phyloP scores from a whole-genome alignment of 2,113 vertebrate genomes.

The Charadrius vociferus region DNA sequence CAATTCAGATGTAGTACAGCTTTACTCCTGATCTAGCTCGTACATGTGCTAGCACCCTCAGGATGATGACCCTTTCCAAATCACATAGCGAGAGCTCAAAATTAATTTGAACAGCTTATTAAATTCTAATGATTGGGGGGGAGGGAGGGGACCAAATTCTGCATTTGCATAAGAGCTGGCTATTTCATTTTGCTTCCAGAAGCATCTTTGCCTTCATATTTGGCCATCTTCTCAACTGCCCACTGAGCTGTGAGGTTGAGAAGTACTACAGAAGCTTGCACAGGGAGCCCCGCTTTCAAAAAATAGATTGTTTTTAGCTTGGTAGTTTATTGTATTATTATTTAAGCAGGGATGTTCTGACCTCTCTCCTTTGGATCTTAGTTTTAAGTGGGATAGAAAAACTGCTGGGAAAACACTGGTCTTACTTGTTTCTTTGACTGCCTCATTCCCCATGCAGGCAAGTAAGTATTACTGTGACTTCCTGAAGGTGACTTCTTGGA shows the following conservation, averaged over 20 bases:
- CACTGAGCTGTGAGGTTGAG: not conserved
- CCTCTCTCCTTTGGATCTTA: not conserved
- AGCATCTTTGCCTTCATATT: accelerated
- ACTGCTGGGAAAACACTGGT: not conserved
- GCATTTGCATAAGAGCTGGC: not conserved
- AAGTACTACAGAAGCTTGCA: not conserved
- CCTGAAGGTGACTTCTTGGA: not conserved
- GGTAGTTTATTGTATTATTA: not conserved
- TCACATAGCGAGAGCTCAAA: not conserved
- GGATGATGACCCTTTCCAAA: not conserved
- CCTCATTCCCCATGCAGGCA: not conserved
- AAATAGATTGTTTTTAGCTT: not conserved
- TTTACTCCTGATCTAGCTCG: not conserved
- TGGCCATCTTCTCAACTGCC: not conserved
- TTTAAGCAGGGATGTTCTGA: not conserved
- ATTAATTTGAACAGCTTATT: not conserved
- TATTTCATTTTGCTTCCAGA: not conserved
- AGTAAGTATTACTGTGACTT: not conserved
- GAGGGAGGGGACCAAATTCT: not conserved
- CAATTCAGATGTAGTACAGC: not conserved
- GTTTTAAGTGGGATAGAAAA: not conserved
- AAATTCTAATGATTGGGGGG: not conserved
- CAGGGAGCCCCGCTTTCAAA: not conserved
- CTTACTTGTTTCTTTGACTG: not conserved
- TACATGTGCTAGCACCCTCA: not conserved